Conservation (phyloP, 2,888 invertebrate species). For the Agriopis leucophaearia region DNA sequence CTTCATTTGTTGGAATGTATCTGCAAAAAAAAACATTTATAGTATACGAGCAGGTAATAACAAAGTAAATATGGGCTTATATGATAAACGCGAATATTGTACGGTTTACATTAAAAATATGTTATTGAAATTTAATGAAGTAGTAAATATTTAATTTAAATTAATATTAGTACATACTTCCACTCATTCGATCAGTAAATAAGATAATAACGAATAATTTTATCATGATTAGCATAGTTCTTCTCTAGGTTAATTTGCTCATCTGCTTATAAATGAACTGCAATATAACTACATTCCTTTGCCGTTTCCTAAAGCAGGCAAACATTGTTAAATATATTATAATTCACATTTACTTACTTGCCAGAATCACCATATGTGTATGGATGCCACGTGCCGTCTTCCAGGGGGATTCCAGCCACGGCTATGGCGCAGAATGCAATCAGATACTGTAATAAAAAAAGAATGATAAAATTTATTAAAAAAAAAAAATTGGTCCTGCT, state of each 20-base stretch:
- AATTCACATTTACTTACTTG: slow-evolving; percentile 78
- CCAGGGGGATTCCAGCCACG: slow-evolving; percentile 63
- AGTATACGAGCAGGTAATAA: not conserved
- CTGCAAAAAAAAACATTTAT: slow-evolving; percentile 53
- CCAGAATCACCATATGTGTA: slow-evolving; percentile 73
- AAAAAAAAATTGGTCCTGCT: no score
- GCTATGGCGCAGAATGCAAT: slow-evolving; percentile 70
- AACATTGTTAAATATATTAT: slow-evolving; percentile 48
- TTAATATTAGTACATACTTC: not conserved
- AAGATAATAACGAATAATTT: slow-evolving; percentile 8
- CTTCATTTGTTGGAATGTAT: slow-evolving; percentile 81
- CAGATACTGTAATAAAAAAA: slow-evolving; percentile 59
- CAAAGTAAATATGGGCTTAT: not conserved
- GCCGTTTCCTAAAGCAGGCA: slow-evolving; percentile 35
- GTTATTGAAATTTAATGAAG: not conserved
- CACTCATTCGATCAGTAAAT: no score
- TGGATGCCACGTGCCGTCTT: slow-evolving; percentile 77
- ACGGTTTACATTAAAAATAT: not conserved
- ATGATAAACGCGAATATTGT: not conserved
- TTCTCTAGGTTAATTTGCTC: slow-evolving; percentile 27
- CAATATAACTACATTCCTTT: slow-evolving; percentile 29
- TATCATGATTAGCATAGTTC: slow-evolving; percentile 5
- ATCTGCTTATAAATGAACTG: slow-evolving; percentile 28
- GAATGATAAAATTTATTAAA: no score
- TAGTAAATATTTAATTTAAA: not conserved